Base-by-base conservation (phyloP, 2,113 vertebrate species). In the Leptobrachium leishanense region DNA sequence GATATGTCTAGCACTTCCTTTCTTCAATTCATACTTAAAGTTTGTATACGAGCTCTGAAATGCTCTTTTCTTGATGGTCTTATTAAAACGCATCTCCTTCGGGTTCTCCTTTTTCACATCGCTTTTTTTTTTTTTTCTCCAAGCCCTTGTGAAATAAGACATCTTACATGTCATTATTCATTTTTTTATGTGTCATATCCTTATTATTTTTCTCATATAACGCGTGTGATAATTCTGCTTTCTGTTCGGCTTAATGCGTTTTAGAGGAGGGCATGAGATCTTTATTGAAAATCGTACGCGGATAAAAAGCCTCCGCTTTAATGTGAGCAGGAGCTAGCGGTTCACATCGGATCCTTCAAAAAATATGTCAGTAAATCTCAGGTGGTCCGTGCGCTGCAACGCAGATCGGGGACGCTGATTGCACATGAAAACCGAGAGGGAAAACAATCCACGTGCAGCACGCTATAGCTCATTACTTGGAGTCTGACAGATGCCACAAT, bases 301-400 rank as follows among this genome's bases (percentile, higher is more conserved):
- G 20, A 54, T 59, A 59, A 44, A 72, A 63, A 79, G 31, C 41
- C 15, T 31, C 76, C 42, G 57, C 43, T 31, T 42, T 79, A 42
- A 59, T 79, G 59, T 79, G 69, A 65, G 63, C 13, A 67, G 12
- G 20, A 43, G 55, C 57, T 78, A 78, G 65, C 72, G 76, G 76
- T 1, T 54, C 50, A 8, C 12, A 43, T 66, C 72, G 76, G 59
- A 72, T 68, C 57, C 72, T 54, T 79, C 43, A 65, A 59, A 13
- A 77, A 79, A 79, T 78, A 79, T 72, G 76, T 79, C 76, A 72
- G 76, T 59, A 42, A 54, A 44, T 79, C 76, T 79, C 76, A 65
- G 15, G 76, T 72, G 76, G 43, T 72, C 44, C 43, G 40, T 20
- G 63, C 69, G 43, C 65, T 69, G 59, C 76, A 65, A 57, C 72